Evolutionary conservation across 2,888 invertebrate species (phyloP).

Genomic region (Thyatira batis): DNA sequence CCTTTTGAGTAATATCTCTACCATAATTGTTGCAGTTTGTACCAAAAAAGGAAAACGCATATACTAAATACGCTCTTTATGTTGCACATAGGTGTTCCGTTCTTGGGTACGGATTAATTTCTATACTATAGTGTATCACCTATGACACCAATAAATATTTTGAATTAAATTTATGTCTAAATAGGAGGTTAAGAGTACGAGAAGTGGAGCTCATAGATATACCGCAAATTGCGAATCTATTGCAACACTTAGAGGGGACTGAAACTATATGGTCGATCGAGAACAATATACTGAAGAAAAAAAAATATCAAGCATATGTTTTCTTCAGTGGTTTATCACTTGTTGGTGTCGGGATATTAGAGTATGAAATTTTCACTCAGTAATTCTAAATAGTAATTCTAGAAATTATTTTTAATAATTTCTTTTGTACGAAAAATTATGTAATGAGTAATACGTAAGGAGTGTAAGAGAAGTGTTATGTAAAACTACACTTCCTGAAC

Average conservation of each 20-base stretch:
- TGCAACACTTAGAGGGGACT: constrained; percentile 51
- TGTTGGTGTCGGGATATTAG: constrained; percentile 63
- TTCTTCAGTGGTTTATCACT: constrained; percentile 54
- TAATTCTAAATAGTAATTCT: too few relatives aligned
- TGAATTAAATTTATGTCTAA: constrained; percentile 10
- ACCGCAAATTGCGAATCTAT: constrained; percentile 55
- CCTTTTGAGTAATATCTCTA: background rate
- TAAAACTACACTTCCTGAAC: too few relatives aligned
- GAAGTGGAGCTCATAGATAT: constrained; percentile 63
- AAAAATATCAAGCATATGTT: constrained; percentile 51
- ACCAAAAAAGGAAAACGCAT: constrained; percentile 47
- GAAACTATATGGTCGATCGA: constrained; percentile 62
- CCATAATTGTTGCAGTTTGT: constrained; percentile 53
- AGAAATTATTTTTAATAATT: too few relatives aligned
- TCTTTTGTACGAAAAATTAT: too few relatives aligned
- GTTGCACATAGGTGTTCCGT: constrained; percentile 64
- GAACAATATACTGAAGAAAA: constrained; percentile 42
- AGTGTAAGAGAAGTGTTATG: too few relatives aligned
- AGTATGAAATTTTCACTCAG: constrained; percentile 56
- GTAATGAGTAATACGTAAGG: too few relatives aligned
- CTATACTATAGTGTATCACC: background rate
- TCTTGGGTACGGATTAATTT: constrained; percentile 44
- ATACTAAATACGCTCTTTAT: constrained; percentile 51
- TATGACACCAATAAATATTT: background rate
- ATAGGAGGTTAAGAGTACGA: constrained; percentile 67